A percentile compares a stretch with the other conserved stretches of the same genome.
These are phyloP conservation scores for Probaryconus sp. DNA, from an alignment of 1,140 invertebrate species.

Conservation along the genomic window DNA sequence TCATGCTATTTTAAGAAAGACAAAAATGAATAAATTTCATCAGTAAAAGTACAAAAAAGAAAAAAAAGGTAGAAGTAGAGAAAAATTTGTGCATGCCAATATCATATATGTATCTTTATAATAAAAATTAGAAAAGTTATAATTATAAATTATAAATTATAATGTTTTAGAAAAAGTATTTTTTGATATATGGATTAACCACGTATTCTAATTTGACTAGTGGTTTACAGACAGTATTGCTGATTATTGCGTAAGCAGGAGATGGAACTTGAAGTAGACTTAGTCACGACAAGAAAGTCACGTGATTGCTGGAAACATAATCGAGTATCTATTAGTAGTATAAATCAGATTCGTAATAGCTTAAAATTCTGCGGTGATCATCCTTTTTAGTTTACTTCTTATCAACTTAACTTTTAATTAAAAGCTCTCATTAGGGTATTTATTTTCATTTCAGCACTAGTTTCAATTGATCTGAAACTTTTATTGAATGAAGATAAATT, in stretches of 20 bases:
- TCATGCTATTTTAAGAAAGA: constrained; percentile 43
- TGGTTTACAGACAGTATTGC: constrained; percentile 41
- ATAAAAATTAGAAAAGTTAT: too few relatives aligned
- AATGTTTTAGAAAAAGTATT: constrained; percentile 13
- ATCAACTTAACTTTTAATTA: too few relatives aligned
- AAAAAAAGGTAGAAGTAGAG: too few relatives aligned
- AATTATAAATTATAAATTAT: neutral
- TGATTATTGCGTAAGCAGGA: constrained; percentile 54
- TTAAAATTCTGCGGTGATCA: neutral
- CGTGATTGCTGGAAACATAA: constrained; percentile 40
- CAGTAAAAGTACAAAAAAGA: constrained; percentile 5
- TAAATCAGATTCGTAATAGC: constrained; percentile 9
- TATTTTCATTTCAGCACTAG: too few relatives aligned
- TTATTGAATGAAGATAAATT: too few relatives aligned
- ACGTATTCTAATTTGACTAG: constrained; percentile 48
- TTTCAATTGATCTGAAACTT: too few relatives aligned
- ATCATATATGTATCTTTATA: neutral
- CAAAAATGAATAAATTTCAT: constrained; percentile 37
- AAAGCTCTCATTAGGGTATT: too few relatives aligned
- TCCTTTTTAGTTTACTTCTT: constrained; percentile 8
- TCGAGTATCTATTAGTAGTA: constrained; percentile 45
- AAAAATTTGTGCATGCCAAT: too few relatives aligned
- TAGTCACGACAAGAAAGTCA: constrained; percentile 54
- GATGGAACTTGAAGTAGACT: constrained; percentile 37
- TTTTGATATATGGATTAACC: constrained; percentile 22